These are phyloP conservation scores for Loripinus fragilis DNA, from an alignment of 2,888 invertebrate genomes.

Conservation along the genomic window DNA sequence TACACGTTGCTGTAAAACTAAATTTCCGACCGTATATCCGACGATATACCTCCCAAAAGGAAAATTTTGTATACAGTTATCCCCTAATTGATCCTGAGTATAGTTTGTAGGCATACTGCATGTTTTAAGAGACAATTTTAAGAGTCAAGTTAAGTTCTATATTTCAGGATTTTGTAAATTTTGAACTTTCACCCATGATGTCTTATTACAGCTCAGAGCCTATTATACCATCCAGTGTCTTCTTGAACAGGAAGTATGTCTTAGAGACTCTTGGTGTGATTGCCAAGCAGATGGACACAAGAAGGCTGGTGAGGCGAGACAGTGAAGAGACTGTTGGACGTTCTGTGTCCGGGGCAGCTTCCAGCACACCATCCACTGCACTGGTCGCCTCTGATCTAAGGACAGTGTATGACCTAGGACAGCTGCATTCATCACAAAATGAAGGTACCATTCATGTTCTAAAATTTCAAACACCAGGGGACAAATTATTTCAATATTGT, in stretches of 20 bases:
- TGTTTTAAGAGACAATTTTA: no score
- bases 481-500: no score
- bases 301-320: background rate
- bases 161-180: no score
- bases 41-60: no score
- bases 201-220: background rate
- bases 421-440: background rate
- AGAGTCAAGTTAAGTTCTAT: no score
- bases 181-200: background rate
- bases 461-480: no score
- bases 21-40: no score
- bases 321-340: background rate
- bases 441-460: background rate
- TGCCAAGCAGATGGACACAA: constrained; percentile 45
- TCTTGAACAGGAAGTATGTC: constrained; percentile 37
- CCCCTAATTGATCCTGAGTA: no score
- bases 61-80: no score
- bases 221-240: background rate
- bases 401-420: constrained; percentile 13
- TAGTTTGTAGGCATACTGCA: no score
- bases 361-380: background rate
- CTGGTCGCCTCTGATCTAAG: background rate
- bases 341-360: background rate
- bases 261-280: constrained; percentile 57
- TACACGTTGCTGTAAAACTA: no score